Percentiles rank a stretch among this genome's conserved stretches.
These are phyloP conservation scores for Protodeltote pygarga DNA, from an alignment of 2,888 invertebrate genomes.

Conservation along the genomic window DNA sequence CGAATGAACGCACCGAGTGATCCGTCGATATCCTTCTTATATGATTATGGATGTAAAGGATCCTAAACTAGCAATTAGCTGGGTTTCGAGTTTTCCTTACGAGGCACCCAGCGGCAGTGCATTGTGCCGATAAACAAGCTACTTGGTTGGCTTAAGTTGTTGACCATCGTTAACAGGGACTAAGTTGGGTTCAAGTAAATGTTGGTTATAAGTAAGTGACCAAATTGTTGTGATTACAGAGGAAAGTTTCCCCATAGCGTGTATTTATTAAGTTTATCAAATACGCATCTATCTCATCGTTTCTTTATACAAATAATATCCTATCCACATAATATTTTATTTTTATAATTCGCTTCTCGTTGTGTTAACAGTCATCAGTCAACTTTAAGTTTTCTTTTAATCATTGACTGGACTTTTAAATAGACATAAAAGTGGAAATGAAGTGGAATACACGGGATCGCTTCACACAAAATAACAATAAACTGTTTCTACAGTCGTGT, in stretches of 20 bases:
- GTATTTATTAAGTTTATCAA: too few species aligned
- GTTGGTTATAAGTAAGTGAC: too few species aligned
- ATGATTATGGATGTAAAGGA: conserved; percentile 29
- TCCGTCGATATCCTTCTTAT: conserved; percentile 32
- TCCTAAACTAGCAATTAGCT: conserved; percentile 39
- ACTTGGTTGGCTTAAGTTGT: conserved; percentile 25
- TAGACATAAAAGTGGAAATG: too few species aligned
- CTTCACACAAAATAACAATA: conserved; percentile 39
- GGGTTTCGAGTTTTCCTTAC: conserved; percentile 21
- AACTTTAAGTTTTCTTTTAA: too few species aligned
- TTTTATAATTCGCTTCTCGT: too few species aligned
- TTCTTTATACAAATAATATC: too few species aligned
- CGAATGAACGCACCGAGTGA: conserved; percentile 31
- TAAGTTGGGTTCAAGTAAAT: background rate
- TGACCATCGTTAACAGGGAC: conserved; percentile 11
- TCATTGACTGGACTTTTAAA: too few species aligned
- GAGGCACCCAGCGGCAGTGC: conserved; percentile 17
- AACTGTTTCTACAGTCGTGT: conserved; percentile 44
- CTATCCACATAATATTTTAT: too few species aligned
- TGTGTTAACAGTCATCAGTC: too few species aligned
- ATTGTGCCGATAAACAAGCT: conserved; percentile 42
- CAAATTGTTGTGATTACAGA: too few species aligned
- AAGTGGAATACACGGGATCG: conserved; percentile 24
- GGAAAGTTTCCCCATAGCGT: too few species aligned
- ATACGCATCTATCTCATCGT: too few species aligned